phyloP scores from a whole-genome alignment of 2,113 vertebrate genomes.

The Symphodus melops region DNA sequence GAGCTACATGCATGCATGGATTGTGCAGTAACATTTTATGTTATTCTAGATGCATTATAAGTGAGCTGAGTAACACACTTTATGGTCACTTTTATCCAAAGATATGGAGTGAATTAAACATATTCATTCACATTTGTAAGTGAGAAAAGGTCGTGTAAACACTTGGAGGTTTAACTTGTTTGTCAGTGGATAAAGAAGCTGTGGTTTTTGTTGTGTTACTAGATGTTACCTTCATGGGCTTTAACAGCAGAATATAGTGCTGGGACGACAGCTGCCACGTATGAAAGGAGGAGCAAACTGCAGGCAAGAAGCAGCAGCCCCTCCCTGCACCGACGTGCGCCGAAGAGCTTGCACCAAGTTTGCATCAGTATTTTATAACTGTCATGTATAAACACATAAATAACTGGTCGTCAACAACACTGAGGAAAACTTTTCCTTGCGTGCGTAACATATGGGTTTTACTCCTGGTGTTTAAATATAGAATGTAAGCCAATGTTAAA shows the following conservation, averaged over 20 bases:
- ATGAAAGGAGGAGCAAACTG: slow-evolving; percentile 75
- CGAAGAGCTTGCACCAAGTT: slow-evolving; percentile 19
- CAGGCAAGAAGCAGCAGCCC: slow-evolving; percentile 14
- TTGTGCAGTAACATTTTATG: not conserved
- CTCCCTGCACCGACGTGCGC: slow-evolving; percentile 20
- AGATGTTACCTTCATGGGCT: not conserved
- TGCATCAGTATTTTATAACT: slow-evolving; percentile 22
- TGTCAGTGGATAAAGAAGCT: not conserved
- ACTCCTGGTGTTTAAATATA: not conserved
- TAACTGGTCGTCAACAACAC: not conserved
- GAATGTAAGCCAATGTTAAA: not conserved
- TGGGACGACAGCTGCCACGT: slow-evolving; percentile 72
- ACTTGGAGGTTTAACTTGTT: not conserved
- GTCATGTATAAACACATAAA: rapidly evolving
- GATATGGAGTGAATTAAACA: not conserved
- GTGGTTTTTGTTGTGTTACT: not conserved
- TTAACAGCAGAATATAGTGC: slow-evolving; percentile 7
- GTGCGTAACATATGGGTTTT: not conserved
- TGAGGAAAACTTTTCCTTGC: not conserved
- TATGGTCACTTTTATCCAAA: not conserved
- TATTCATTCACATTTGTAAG: not conserved
- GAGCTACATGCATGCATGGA: not conserved
- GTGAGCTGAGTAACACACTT: too few species aligned
- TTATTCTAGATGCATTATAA: too few species aligned
- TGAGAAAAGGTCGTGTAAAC: not conserved